Base-by-base conservation (phyloP, 1,140 invertebrate species). In the Pantala flavescens region DNA sequence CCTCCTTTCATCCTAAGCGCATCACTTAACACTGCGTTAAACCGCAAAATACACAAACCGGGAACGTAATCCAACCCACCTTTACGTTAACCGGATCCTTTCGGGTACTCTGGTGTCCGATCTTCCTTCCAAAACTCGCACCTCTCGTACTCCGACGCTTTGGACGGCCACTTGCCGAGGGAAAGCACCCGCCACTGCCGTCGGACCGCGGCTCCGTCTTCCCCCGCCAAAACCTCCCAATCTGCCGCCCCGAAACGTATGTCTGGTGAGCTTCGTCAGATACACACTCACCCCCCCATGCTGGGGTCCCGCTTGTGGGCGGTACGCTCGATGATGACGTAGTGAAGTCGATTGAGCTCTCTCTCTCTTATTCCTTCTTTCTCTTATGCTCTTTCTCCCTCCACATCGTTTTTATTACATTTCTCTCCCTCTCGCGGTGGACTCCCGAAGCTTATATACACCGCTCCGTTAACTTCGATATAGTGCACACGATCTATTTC, bases 301-400 rank as follows among this genome's bases (percentile, higher is more conserved):
- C 28, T 9, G 28, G 49, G n/a, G 3, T 12, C 49, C 49, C 16
- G 12, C 16, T 63, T 63, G 49, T 63, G 49, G 49, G 49, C 49
- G 49, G 49, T 63, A 63, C 49, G 49, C 3, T 63, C 49, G 49
- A 63, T 63, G 49, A 63, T 63, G 49, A 63, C 49, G 49, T 63
- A 63, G 49, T 63, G 49, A 21, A 63, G 14, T 21, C 49, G 49
- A 63, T 63, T 21, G 49, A 63, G 49, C 49, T 63, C 49, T 63
- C 49, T 63, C 49, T 63, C 49, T 36, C 28, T 63, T 12, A 63
- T 63, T 21, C 49, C 12, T 12, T 63, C 49, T 19, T 21, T 63
- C 49, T 63, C 49, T 14, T 12, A 14, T 63, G 12, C 49, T 63
- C 49, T 63, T 63, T 63, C 49, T 63, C 49, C 49, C 49, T 63